Conservation (phyloP, 2,888 invertebrate genomes). For the Trissolcus japonicus region DNA sequence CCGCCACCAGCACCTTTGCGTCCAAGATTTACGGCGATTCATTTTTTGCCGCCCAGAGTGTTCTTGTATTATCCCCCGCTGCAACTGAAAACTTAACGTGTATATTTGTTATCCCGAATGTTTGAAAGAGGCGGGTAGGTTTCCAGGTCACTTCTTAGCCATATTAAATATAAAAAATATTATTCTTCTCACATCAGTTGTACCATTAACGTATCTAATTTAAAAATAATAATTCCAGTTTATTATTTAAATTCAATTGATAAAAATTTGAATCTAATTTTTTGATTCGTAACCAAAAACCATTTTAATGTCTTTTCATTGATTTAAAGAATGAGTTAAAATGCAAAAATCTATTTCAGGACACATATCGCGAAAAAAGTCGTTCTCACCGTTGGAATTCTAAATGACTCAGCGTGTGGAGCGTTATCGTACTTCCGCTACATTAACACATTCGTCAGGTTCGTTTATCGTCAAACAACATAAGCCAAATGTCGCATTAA, state of each 20-base stretch:
- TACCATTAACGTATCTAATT: too few species aligned
- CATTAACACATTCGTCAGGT: constrained; percentile 39
- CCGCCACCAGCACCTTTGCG: constrained; percentile 55
- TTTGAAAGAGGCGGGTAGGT: constrained; percentile 22
- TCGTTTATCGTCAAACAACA: constrained; percentile 40
- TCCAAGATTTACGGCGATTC: constrained; percentile 69
- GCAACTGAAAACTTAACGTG: constrained; percentile 63
- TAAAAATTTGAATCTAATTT: too few species aligned
- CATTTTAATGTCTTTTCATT: background rate
- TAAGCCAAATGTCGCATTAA: constrained; percentile 41
- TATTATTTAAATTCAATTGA: too few species aligned
- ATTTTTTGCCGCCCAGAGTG: constrained; percentile 69
- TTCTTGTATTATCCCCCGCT: constrained; percentile 67
- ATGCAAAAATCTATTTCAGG: background rate
- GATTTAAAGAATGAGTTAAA: background rate
- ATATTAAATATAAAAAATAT: background rate
- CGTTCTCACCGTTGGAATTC: constrained; percentile 11
- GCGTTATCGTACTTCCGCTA: constrained; percentile 45
- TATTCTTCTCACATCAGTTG: background rate
- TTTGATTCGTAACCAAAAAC: too few species aligned
- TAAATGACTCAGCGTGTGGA: constrained; percentile 16
- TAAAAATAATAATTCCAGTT: too few species aligned
- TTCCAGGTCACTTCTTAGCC: constrained; percentile 8
- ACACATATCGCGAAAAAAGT: constrained; percentile 8
- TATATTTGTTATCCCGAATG: constrained; percentile 60